phyloP scores from a whole-genome alignment of 2,888 invertebrate genomes.

The Agrotis puta region DNA sequence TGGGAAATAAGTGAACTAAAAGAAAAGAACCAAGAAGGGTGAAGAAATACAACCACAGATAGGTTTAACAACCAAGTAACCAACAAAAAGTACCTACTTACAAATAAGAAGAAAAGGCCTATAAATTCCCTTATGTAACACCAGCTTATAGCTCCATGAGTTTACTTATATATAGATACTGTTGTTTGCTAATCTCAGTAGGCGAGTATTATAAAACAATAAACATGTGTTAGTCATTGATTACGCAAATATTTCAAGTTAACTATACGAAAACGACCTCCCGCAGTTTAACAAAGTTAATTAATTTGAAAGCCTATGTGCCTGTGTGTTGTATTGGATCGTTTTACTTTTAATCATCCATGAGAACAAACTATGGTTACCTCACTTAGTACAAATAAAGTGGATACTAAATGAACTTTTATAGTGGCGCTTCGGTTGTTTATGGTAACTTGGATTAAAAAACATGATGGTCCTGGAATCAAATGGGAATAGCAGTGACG shows the following conservation, averaged over 20 bases:
- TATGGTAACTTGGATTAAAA: conserved; percentile 53
- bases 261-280: conserved; percentile 37
- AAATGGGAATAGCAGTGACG: conserved; percentile 70
- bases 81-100: too few relatives aligned
- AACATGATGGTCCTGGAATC: conserved; percentile 70
- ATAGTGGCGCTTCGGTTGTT: conserved; percentile 50
- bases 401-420: conserved; percentile 37
- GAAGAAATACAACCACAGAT: background rate
- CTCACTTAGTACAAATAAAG: conserved; percentile 27
- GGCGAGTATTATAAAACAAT: conserved; percentile 26
- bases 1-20: background rate
- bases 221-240: conserved; percentile 38
- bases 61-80: background rate
- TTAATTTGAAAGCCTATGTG: conserved; percentile 7
- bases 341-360: conserved; percentile 8
- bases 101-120: background rate
- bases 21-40: background rate
- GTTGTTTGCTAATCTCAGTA: conserved; percentile 14
- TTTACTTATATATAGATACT: background rate
- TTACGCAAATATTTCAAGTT: conserved; percentile 9
- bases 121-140: background rate
- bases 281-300: conserved; percentile 7
- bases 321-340: background rate
- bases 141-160: conserved; percentile 8
- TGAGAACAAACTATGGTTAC: conserved; percentile 8